Evolutionary conservation across 2,113 vertebrate genomes (phyloP), one percentile per base, ranked within the genome.

Genomic region (Arvicanthis niloticus): DNA sequence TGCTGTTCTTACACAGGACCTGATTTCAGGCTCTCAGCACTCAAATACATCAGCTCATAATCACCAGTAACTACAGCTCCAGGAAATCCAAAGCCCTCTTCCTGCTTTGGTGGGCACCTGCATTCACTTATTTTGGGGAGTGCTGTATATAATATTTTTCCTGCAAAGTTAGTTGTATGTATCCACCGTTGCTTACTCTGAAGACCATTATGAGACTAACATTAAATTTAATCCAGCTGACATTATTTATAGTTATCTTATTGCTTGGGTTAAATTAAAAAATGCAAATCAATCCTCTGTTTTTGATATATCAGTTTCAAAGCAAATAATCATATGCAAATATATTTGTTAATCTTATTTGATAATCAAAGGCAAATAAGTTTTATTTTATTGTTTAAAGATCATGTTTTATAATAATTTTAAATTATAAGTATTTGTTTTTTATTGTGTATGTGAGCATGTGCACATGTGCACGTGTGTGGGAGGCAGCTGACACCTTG

Each of bases 331-430:
- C 51, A 68, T 75, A 73, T 93, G 89, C 17, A 65, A 13, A 29
- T 51, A 92, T n/a, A 56, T 8, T 4, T 78, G 22, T 56, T 75
- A 68, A 58, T 73, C 17, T 17, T 3, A 68, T 21, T 92, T 68
- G 21, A 87, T 91, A 96, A 90, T 10, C 62, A 34, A 96, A 91
- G 16, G 16, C 9, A 92, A 95, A 77, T 77, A 26, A 31, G 8
- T 91, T 7, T 89, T 62, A 21, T 90, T 94, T 94, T n/a, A 73
- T 22, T 91, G 17, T 62, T 3, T 53, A 91, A 53, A 94, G 29
- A 45, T 88, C 19, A 62, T 84, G 12, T 51, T 42, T 85, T 85
- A 29, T 24, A 85, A 65, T 62, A 10, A 45, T 68, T 65, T 85
- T 31, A 45, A 62, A 85, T 42, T 84, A 62, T 24, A 84, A 3